Conservation (phyloP, 2,888 invertebrate genomes). For the Biston stratarius region DNA sequence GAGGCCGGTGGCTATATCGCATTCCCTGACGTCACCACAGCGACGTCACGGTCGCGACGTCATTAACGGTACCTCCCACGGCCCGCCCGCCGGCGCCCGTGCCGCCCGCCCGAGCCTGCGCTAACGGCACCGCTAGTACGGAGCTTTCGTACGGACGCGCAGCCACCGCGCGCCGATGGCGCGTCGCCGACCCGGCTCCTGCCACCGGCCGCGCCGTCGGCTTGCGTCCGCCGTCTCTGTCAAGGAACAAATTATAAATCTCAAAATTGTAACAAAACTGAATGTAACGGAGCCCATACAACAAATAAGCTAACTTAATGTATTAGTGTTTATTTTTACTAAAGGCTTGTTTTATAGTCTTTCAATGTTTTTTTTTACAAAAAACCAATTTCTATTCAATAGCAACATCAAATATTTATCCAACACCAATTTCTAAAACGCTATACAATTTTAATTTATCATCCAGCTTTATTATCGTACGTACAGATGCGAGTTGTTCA, state of each 20-base stretch:
- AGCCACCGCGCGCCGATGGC: conserved; percentile 50
- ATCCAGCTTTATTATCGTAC: too few relatives aligned
- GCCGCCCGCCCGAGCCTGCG: conserved; percentile 85
- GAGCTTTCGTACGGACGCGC: conserved; percentile 78
- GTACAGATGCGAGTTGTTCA: too few relatives aligned
- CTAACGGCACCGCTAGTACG: conserved; percentile 85
- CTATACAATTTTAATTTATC: too few relatives aligned
- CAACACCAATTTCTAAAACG: too few relatives aligned
- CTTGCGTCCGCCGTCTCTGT: conserved; percentile 2
- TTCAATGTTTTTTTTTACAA: too few relatives aligned
- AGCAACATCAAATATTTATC: too few relatives aligned
- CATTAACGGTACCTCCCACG: conserved; percentile 87
- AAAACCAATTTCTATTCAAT: too few relatives aligned
- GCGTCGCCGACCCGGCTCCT: conserved; percentile 35
- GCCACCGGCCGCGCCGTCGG: conserved; percentile 1
- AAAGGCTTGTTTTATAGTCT: too few relatives aligned
- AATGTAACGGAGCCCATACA: too few relatives aligned
- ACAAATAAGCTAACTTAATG: background rate
- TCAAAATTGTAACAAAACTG: too few relatives aligned
- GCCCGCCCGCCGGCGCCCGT: conserved; percentile 79
- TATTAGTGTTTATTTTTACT: too few relatives aligned
- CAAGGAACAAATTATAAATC: background rate
- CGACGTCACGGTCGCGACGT: conserved; percentile 81
- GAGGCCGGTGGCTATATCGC: conserved; percentile 85
- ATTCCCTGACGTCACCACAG: conserved; percentile 81